Conservation (phyloP, 1,140 invertebrate species). For the Parasteatoda tepidariorum region DNA sequence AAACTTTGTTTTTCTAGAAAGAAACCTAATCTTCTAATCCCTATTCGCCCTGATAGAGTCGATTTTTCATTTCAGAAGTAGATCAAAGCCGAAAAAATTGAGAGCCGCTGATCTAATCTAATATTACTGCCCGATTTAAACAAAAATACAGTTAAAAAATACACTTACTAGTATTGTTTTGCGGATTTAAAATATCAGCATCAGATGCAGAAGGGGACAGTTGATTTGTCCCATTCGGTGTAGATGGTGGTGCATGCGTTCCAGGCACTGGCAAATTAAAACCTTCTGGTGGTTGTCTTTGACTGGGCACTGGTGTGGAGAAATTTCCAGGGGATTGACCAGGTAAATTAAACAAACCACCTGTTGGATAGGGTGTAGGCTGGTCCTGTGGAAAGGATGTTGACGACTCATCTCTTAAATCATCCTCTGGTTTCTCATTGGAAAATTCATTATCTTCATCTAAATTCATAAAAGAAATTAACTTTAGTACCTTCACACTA, state of each 20-base stretch:
- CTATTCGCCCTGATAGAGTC: too few species aligned
- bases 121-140: too few species aligned
- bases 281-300: neutral
- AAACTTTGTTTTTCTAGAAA: too few species aligned
- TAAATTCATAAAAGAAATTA: neutral
- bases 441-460: neutral
- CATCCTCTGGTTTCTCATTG: neutral
- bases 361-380: conserved; percentile 15
- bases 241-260: conserved; percentile 50
- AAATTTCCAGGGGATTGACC: conserved; percentile 1
- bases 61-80: too few species aligned
- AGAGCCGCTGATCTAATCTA: too few species aligned
- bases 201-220: conserved; percentile 18
- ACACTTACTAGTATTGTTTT: conserved; percentile 4
- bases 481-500: too few species aligned
- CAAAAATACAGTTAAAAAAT: too few species aligned
- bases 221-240: conserved; percentile 50
- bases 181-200: neutral
- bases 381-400: neutral
- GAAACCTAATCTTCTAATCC: too few species aligned
- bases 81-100: too few species aligned
- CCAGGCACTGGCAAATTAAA: conserved; percentile 42
- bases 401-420: neutral
- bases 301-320: conserved; percentile 31
- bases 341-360: conserved; percentile 30